Evolutionary conservation across 2,797 vertebrate genomes (phyloP).

Genomic region (Hybognathus amarus): DNA sequence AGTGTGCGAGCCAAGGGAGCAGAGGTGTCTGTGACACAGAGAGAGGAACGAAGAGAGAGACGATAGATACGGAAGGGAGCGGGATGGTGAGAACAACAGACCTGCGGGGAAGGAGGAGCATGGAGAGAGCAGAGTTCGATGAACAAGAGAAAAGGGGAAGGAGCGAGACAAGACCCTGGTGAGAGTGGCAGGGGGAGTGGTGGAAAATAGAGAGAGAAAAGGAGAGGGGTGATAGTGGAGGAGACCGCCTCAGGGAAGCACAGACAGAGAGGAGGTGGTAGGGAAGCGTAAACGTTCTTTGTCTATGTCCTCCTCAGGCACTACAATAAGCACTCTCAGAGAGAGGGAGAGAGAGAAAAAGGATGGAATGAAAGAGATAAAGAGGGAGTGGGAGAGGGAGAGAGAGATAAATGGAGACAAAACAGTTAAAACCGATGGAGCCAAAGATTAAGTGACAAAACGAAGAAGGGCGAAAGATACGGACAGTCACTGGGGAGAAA

Average conservation of each 20-base stretch:
- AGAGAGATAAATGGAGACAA: conserved; percentile 47
- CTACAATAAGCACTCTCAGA: conserved; percentile 59
- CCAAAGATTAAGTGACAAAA: conserved; percentile 46
- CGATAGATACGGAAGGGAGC: conserved; percentile 46
- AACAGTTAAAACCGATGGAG: conserved; percentile 47
- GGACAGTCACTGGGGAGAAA: conserved; percentile 37
- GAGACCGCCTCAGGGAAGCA: conserved; percentile 58
- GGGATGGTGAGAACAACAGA: conserved; percentile 58
- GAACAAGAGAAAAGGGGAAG: conserved; percentile 58
- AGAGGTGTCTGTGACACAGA: conserved; percentile 58
- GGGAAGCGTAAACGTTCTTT: conserved; percentile 65
- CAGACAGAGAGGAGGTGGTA: conserved; percentile 57
- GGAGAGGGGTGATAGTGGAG: conserved; percentile 50
- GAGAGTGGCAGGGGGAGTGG: conserved; percentile 51
- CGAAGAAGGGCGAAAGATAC: conserved; percentile 29
- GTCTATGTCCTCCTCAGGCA: conserved; percentile 62
- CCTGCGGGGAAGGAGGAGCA: conserved; percentile 46
- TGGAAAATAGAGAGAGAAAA: conserved; percentile 50
- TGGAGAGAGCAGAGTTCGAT: conserved; percentile 31
- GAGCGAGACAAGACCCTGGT: conserved; percentile 67
- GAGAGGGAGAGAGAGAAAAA: conserved; percentile 38
- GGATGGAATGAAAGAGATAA: conserved; percentile 42
- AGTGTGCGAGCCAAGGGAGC: conserved; percentile 53
- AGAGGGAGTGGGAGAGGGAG: conserved; percentile 19
- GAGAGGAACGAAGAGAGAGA: conserved; percentile 52